Evolutionary conservation across 2,113 vertebrate genomes (phyloP).

Genomic region (Forbesichthys papilliferus): DNA sequence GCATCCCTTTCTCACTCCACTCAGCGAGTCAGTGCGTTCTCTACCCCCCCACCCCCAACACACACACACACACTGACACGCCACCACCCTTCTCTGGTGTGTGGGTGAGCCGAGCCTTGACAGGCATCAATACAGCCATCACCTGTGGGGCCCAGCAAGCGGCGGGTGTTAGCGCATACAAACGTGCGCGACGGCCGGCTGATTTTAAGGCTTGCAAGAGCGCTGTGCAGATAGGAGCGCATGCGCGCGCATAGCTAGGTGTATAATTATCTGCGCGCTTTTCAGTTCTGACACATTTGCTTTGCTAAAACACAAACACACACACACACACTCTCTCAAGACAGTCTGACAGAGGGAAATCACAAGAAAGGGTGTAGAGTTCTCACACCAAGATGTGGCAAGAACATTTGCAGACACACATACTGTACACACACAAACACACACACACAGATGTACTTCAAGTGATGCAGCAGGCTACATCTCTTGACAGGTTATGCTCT

Average conservation of each 20-base stretch:
- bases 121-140: constrained; percentile 69
- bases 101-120: constrained; percentile 63
- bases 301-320: constrained; percentile 32
- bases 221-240: constrained; percentile 16
- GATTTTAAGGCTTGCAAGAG: constrained; percentile 11
- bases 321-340: constrained; percentile 14
- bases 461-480: constrained; percentile 1
- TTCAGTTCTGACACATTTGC: constrained; percentile 63
- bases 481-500: constrained; percentile 10
- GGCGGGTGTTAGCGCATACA: constrained; percentile 30
- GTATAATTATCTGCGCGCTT: constrained; percentile 68
- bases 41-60: constrained; percentile 7
- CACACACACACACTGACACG: background rate
- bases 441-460: constrained; percentile 30
- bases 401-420: constrained; percentile 58
- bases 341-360: constrained; percentile 53
- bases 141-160: constrained; percentile 61
- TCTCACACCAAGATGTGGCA: constrained; percentile 55
- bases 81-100: constrained; percentile 36
- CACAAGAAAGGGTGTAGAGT: constrained; percentile 60
- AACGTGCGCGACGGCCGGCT: constrained; percentile 12
- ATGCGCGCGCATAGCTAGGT: constrained; percentile 62
- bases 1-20: constrained; percentile 34
- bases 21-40: constrained; percentile 8
- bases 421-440: constrained; percentile 11